A percentile compares a stretch with the other conserved stretches of the same genome.
Conservation (phyloP, 2,113 vertebrate species). For the Monarcha castaneiventris region DNA sequence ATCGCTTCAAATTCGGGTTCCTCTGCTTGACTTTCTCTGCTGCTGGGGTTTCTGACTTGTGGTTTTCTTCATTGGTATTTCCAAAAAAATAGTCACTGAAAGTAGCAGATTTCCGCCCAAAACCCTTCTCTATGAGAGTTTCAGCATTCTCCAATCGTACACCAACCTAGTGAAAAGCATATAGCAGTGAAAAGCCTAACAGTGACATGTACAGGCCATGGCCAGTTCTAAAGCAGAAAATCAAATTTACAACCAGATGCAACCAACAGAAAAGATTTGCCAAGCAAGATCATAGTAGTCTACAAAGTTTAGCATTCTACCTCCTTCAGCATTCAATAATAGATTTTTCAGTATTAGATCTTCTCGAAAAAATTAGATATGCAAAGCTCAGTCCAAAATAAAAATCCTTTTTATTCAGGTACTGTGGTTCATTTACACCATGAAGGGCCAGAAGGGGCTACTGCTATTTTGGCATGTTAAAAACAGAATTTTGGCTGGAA, state of each 20-base stretch:
- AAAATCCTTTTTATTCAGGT: background rate
- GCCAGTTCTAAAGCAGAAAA: background rate
- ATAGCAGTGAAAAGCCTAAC: background rate
- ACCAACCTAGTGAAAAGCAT: slow-evolving; percentile 49
- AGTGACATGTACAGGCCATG: background rate
- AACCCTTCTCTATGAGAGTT: slow-evolving; percentile 10
- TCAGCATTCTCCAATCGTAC: slow-evolving; percentile 70
- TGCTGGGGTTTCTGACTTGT: background rate
- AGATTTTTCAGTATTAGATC: background rate
- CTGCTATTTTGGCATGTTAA: background rate
- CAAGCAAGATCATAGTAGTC: background rate
- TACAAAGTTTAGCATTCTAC: background rate
- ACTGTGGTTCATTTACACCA: background rate
- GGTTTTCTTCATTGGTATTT: background rate
- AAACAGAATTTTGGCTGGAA: background rate
- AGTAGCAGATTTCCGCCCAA: slow-evolving; percentile 17
- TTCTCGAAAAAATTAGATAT: background rate
- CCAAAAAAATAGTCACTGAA: slow-evolving; percentile 33
- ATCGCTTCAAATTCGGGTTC: background rate
- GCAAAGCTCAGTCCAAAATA: background rate
- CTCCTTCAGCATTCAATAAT: background rate
- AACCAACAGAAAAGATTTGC: background rate
- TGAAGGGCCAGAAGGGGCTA: background rate
- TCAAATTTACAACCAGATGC: background rate
- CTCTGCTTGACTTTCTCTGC: background rate